Evolutionary conservation across 2,888 invertebrate genomes (phyloP).

Genomic region (Philereme vetulata): DNA sequence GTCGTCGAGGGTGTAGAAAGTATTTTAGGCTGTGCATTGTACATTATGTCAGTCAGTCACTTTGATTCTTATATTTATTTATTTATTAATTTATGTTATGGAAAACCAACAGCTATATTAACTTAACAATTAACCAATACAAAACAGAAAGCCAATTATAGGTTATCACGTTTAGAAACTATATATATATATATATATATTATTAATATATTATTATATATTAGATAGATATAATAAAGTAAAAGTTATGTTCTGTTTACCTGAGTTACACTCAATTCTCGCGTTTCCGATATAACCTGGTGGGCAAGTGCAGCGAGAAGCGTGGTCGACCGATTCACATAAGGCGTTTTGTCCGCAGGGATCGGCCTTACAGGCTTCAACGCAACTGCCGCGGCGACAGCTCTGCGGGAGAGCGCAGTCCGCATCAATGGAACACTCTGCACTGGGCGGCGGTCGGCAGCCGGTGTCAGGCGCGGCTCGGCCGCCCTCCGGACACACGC

Average conservation of each 20-base stretch:
- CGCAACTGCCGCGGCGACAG: conserved; percentile 89
- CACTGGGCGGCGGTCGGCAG: conserved; percentile 85
- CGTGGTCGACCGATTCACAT: conserved; percentile 90
- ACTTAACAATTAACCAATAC: no score
- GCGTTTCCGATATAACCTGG: conserved; percentile 91
- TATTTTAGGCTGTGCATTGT: no score
- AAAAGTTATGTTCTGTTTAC: conserved; percentile 56
- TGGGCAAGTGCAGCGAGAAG: conserved; percentile 91
- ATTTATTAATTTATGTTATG: no score
- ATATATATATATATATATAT: no score
- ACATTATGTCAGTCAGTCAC: no score
- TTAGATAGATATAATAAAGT: background rate
- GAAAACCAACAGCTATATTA: no score
- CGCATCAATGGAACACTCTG: conserved; percentile 88
- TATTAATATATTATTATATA: no score
- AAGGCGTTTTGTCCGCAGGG: conserved; percentile 93
- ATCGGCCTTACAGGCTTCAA: conserved; percentile 90
- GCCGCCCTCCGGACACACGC: conserved; percentile 93
- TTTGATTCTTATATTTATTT: no score
- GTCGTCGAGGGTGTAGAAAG: no score
- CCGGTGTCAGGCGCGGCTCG: conserved; percentile 88
- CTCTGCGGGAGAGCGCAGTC: conserved; percentile 90
- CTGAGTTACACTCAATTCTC: conserved; percentile 88
- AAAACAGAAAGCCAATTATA: no score
- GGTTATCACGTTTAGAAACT: no score